Base-by-base conservation (phyloP, 1,140 invertebrate genomes). In the Spodoptera frugiperda region DNA sequence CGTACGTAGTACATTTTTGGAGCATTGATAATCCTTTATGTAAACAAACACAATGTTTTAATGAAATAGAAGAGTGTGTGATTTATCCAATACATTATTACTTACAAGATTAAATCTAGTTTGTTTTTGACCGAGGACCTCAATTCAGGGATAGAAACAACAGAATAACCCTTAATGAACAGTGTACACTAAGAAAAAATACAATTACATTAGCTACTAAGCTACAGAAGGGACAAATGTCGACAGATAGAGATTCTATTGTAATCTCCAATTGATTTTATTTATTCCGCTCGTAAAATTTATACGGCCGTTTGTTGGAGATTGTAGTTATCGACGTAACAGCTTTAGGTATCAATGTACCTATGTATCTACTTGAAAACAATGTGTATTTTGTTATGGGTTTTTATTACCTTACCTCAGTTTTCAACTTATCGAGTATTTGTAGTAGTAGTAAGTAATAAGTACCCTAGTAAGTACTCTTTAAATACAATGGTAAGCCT, bases 211-310 rank as follows among this genome's bases (percentile, higher is more conserved):
- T 53, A 68, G 48, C 44, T 65, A 65, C 44, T 15, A 49, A 49
- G 61, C 44, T 49, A 44, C 15, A 3, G 44, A 44, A 49, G 15
- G 46, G 8, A 68, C 14, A 1, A 33, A 21, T 21, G 17, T 67
- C 63, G 63, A 10, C 15, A 65, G 68, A 55, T 44, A 48, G 30
- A 57, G 68, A 71, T 71, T 71, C 51, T n/a, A 44, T 21, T 71
- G 55, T 55, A 77, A 70, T 77, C 53, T 25, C 44, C 53, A n/a
- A 77, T 70, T 70, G 75, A 77, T 57, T 70, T 68, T 68, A 68
- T 67, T 76, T 68, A 76, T 68, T 57, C 14, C 51, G 11, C 57
- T 77, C 75, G 75, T 77, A 59, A 77, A 75, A 49, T 77, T 30
- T 49, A 51, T 65, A 67, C 67, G n/a, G 30, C 17, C 25, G 44